These are phyloP conservation scores for Podiceps cristatus DNA, from an alignment of 2,113 vertebrate species.

Conservation along the genomic window DNA sequence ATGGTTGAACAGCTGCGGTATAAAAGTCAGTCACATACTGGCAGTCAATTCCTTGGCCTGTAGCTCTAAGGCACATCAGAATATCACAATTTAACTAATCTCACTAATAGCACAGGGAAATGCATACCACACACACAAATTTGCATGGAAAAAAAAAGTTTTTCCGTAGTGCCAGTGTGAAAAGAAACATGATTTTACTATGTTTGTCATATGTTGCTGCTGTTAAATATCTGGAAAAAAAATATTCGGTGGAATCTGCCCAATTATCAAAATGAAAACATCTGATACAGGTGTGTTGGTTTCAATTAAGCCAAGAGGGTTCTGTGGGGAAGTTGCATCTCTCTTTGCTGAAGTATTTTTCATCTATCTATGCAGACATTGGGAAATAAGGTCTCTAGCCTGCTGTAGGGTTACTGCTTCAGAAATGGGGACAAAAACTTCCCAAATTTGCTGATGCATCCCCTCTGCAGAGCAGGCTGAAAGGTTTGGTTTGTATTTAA, in stretches of 20 bases:
- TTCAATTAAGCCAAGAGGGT: background rate
- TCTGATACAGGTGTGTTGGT: rapidly evolving
- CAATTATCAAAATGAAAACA: background rate
- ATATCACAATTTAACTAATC: background rate
- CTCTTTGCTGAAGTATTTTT: background rate
- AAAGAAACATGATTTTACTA: background rate
- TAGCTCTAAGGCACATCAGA: background rate
- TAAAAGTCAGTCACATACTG: background rate
- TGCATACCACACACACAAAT: background rate
- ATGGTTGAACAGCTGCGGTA: background rate
- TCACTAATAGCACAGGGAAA: background rate
- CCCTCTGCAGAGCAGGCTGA: background rate
- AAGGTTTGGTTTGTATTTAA: background rate
- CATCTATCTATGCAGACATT: rapidly evolving
- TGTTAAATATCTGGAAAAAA: background rate
- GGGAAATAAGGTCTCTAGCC: background rate
- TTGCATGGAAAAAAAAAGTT: background rate
- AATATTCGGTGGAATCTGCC: background rate
- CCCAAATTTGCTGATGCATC: background rate
- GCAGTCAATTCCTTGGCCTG: background rate
- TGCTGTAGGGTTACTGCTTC: background rate
- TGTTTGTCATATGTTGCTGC: background rate
- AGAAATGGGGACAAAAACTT: background rate
- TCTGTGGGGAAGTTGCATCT: background rate
- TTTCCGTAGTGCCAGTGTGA: background rate